A percentile compares a stretch with the other conserved stretches of the same genome.
Evolutionary conservation across 2,797 vertebrate genomes (phyloP).

Genomic region (Babyrousa celebensis): DNA sequence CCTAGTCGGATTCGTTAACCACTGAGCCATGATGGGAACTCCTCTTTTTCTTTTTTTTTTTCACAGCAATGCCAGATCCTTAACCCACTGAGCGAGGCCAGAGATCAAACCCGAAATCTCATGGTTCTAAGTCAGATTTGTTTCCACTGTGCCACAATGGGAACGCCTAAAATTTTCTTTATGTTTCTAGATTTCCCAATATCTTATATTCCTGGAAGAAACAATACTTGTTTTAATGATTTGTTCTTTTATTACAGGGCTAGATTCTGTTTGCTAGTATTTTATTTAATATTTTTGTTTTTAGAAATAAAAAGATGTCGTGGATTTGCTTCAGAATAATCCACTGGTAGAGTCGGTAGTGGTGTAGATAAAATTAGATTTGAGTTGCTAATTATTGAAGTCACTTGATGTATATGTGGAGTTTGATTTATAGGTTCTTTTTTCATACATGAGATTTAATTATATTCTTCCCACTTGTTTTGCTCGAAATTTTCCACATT

Average conservation of each 20-base stretch:
- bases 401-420: neutral
- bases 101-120: no score
- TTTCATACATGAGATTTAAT: neutral
- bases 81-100: no score
- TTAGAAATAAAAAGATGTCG: neutral
- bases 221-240: neutral
- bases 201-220: neutral
- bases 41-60: no score
- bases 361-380: neutral
- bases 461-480: neutral
- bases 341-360: neutral
- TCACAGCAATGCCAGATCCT: no score
- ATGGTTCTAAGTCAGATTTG: no score
- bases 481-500: neutral
- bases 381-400: slow-evolving; percentile 7
- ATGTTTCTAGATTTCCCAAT: neutral
- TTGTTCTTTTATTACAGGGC: slow-evolving; percentile 6
- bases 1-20: no score
- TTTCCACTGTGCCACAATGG: no score
- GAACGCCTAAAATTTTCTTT: neutral
- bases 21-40: no score
- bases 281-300: slow-evolving; percentile 40
- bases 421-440: no score
- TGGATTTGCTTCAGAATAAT: neutral
- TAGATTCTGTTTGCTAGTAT: slow-evolving; percentile 16